Evolutionary conservation across 2,113 vertebrate genomes (phyloP).

Genomic region (Tetrax tetrax): DNA sequence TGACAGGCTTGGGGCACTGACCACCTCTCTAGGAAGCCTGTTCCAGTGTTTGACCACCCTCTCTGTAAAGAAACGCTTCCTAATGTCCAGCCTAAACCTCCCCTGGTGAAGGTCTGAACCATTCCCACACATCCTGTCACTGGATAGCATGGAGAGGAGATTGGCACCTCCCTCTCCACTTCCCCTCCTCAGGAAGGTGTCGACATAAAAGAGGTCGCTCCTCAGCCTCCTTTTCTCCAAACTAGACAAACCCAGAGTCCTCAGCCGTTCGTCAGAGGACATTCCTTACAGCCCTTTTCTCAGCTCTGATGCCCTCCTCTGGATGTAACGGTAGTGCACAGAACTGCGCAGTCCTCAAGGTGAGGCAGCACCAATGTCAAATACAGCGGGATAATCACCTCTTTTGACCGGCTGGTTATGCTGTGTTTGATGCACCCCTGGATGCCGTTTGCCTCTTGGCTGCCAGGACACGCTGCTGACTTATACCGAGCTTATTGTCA

Average conservation of each 20-base stretch:
- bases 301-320: not conserved
- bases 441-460: too few relatives aligned
- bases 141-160: not conserved
- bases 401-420: not conserved
- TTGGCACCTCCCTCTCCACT: not conserved
- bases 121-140: not conserved
- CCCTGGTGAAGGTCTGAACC: not conserved
- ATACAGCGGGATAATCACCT: rapidly evolving
- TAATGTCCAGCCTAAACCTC: not conserved
- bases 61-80: not conserved
- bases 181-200: not conserved
- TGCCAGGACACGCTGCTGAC: not conserved
- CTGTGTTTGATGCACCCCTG: too few relatives aligned
- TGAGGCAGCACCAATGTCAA: not conserved
- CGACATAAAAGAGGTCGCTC: not conserved
- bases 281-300: not conserved
- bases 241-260: not conserved
- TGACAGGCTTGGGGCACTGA: rapidly evolving
- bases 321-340: not conserved
- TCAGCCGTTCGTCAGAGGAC: not conserved
- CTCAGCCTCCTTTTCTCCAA: not conserved
- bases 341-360: not conserved
- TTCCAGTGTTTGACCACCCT: not conserved
- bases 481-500: not conserved
- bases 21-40: not conserved